Base-by-base conservation (phyloP, 2,888 invertebrate species). In the Linnaemya vulpina region DNA sequence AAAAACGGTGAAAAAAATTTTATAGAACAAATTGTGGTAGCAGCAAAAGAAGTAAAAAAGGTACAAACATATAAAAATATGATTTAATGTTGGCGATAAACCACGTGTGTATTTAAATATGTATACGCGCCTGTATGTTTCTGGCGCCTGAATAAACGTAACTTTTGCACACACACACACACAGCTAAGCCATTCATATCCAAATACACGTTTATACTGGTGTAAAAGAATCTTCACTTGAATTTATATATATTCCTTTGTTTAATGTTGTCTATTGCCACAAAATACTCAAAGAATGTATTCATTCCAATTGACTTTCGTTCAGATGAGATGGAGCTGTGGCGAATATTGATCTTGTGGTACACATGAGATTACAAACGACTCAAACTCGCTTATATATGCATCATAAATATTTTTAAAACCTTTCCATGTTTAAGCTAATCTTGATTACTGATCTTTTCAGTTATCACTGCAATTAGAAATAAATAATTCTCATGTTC, bases 21-120 rank as follows among this genome's bases (percentile, higher is more conserved):
- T 74, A 68, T 73, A 62, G 78, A 84, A 79, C 76, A 84, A 84
- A 79, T 58, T 81, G 79, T 74, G 63, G 74, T 46, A 74, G 49
- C 89, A 89, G 22, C 53, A 53, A 53, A 49, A 77, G 76, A 49
- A 75, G 17, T 20, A 63, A 46, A 62, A 70, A 76, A 83, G 90
- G 89, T 89, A 89, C 89, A 90, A 91, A 90, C 91, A 91, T 90
- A 89, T 89, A 90, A 91, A 90, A 91, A 91, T 90, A 91, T 92
- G 92, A 92, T 92, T 92, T 92, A 92, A 91, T 92, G 90, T 88
- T 89, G 90, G 91, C 89, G 92, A 92, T 92, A 92, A 92, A 92
- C 91, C 92, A 92, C 92, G 92, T 92, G 92, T 92, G 91, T 90
- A 92, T 92, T 92, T 92, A 92, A 92, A 92, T 91, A 91, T 30